phyloP scores from a whole-genome alignment of 2,797 vertebrate genomes.

The Crenuchus spilurus region DNA sequence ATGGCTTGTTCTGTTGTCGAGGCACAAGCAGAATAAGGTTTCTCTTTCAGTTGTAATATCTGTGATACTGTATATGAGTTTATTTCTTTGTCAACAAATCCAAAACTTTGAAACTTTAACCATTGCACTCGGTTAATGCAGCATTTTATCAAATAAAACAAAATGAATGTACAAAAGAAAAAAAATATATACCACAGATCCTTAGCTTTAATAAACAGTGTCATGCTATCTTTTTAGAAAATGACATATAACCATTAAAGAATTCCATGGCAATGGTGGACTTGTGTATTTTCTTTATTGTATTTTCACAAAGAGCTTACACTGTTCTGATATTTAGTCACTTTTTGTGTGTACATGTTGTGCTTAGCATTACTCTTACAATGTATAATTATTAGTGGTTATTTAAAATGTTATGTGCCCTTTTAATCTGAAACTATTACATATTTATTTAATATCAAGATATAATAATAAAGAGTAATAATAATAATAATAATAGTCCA shows the following conservation, averaged over 20 bases:
- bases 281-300: slow-evolving; percentile 75
- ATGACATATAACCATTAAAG: slow-evolving; percentile 88
- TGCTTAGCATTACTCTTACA: no score
- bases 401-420: background rate
- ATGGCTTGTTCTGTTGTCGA: slow-evolving; percentile 18
- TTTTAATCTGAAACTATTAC: background rate
- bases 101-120: slow-evolving; percentile 57
- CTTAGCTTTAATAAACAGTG: slow-evolving; percentile 87
- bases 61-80: slow-evolving; percentile 46
- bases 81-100: slow-evolving; percentile 41
- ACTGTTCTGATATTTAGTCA: background rate
- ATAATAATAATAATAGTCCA: no score
- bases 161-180: slow-evolving; percentile 82
- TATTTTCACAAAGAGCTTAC: background rate
- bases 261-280: slow-evolving; percentile 83
- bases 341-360: background rate
- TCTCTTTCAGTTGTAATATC: slow-evolving; percentile 24
- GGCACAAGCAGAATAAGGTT: slow-evolving; percentile 40
- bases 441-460: no score
- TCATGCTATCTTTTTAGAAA: slow-evolving; percentile 86
- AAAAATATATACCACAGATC: slow-evolving; percentile 64
- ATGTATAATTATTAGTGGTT: no score
- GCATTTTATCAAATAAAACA: slow-evolving; percentile 83
- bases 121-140: slow-evolving; percentile 71
- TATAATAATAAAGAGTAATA: no score